Evolutionary conservation across 2,888 invertebrate species (phyloP), one percentile per base, ranked within the genome.

Genomic region (Troides helena): DNA sequence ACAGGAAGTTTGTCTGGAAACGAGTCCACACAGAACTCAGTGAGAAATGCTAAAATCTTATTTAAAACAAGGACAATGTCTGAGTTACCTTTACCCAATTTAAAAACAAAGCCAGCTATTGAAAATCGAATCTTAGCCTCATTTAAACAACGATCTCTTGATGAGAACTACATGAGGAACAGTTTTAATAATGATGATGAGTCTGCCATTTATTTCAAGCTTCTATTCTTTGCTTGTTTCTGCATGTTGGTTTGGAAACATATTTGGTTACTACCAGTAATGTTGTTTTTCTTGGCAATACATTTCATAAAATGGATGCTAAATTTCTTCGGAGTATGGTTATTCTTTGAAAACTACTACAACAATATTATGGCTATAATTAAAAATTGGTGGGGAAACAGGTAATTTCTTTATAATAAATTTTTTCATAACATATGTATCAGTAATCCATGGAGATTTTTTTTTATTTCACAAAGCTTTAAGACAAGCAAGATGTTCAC

Each of bases 211-310:
- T 97, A 96, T 80, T 95, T 97, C 78, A 97, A 96, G 79, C 93
- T 95, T 6, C 87, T 98, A 17, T 93, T 98, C 75, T 98, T 97
- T 93, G 96, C 96, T 2, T 97, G 98, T 77, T 89, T 96, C 10
- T 94, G 96, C 67, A 97, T 98, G 90, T 93, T 98, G 46, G 93
- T 98, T 21, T 98, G 98, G 96, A 96, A 96, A 78, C 95, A 98
- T 80, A 94, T 96, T 66, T 97, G 98, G 96, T 89, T 97, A 70
- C 87, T 97, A 74, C 95, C 96, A 10, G 93, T 98, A 36, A 92
- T 97, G 66, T 94, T 96, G 1, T 93, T 98, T 75, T 97, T 98
- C 10, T 90, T 98, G 68, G 92, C 94, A 0, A 95, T 96, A 75
- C 96, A 96, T 83, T 87, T 94, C 14, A 78, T 96, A 18, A 86